Conservation (phyloP, 2,888 invertebrate species). For the Drosophila tripunctata region DNA sequence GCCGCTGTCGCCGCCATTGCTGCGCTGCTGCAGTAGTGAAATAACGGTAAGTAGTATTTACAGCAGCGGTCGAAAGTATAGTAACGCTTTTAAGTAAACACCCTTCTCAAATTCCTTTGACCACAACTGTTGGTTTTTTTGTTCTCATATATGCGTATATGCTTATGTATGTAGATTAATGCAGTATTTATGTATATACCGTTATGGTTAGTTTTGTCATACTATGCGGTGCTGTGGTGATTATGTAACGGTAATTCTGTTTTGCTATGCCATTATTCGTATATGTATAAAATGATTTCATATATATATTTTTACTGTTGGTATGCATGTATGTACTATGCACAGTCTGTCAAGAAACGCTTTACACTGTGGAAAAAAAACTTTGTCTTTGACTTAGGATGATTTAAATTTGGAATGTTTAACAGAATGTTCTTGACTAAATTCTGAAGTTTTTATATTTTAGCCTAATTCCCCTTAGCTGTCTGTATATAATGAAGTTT, state of each 20-base stretch:
- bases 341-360: background rate
- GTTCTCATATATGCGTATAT: slow-evolving; percentile 26
- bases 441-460: background rate
- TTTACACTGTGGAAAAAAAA: too few species aligned
- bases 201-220: slow-evolving; percentile 74
- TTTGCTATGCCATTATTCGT: slow-evolving; percentile 33
- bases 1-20: too few species aligned
- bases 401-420: too few species aligned
- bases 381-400: too few species aligned
- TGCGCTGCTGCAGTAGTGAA: too few species aligned
- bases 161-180: slow-evolving; percentile 33
- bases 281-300: slow-evolving; percentile 51
- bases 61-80: too few species aligned
- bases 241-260: slow-evolving; percentile 70
- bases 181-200: slow-evolving; percentile 37
- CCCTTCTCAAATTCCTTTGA: too few species aligned
- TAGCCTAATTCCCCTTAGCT: background rate
- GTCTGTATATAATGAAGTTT: too few species aligned
- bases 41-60: slow-evolving; percentile 16
- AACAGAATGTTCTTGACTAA: too few species aligned
- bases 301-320: too few species aligned
- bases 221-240: slow-evolving; percentile 82
- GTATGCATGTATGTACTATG: slow-evolving; percentile 30
- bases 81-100: too few species aligned
- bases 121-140: too few species aligned